These are phyloP conservation scores for Sternotherus odoratus DNA, from an alignment of 2,797 vertebrate genomes.

Conservation along the genomic window DNA sequence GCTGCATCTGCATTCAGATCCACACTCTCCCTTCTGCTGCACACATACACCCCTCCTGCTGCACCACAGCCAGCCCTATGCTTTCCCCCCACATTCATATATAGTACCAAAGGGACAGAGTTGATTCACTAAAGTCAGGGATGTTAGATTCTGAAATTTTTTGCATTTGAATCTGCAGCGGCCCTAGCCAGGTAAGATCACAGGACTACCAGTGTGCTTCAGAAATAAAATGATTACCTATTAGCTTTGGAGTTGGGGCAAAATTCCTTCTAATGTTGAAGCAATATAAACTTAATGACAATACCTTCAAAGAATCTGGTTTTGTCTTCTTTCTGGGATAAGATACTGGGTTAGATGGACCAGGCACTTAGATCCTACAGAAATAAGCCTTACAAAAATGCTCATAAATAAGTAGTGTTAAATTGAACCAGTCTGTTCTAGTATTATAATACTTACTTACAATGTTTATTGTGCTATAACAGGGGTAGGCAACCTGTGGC, in stretches of 20 bases:
- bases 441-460: neutral
- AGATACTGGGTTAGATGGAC: neutral
- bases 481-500: no score
- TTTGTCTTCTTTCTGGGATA: neutral
- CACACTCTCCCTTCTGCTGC: neutral
- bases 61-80: neutral
- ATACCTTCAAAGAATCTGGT: neutral
- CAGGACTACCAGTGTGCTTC: neutral
- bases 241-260: neutral
- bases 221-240: neutral
- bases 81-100: neutral
- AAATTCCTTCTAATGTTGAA: neutral
- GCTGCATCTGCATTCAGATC: neutral
- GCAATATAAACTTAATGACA: neutral
- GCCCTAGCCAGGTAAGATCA: neutral
- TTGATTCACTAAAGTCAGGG: neutral
- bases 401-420: neutral
- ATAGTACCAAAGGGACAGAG: neutral
- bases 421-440: constrained; percentile 5
- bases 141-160: neutral
- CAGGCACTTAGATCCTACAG: neutral
- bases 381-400: neutral
- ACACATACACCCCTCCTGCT: neutral
- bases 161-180: neutral
- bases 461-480: neutral